Evolutionary conservation across 2,888 invertebrate species (phyloP), one percentile per base, ranked within the genome.

Genomic region (Hirtodrosophila duncani): DNA sequence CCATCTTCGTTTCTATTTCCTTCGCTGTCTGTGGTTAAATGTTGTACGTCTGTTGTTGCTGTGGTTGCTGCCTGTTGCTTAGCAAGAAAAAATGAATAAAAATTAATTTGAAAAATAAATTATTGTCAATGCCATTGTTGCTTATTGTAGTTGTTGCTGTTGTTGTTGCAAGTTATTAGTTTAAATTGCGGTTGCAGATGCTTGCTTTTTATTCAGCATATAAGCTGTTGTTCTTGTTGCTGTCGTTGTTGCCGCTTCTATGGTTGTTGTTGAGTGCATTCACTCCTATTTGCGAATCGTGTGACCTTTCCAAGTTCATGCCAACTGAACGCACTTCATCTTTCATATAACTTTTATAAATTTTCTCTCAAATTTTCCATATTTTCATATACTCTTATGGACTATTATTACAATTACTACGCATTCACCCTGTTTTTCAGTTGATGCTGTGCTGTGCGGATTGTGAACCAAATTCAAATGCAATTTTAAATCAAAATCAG

Each of bases 231-330:
- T 29, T 38, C 34, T 5, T 48, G 26, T 8, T 39, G 24, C 6
- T 29, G 21, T 18, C 21, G 9, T 18, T 26, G 18, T 26, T 39
- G 31, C 27, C 33, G 50, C 27, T 46, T 42, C 21, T 42, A 24
- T 26, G 20, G 34, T 34, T 43, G 44, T 51, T 33, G 51, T 50
- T 27, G 77, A 61, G 67, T 83, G 75, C 74, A 81, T 81, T 82
- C 63, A 70, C 69, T 67, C 83, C 82, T 81, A 82, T 71, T 79
- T 8, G n/a, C 26, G 33, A 30, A 61, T 62, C 69, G 41, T 20
- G 57, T 63, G 82, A 83, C 83, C 82, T 82, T 82, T 82, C 57
- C 83, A 82, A 82, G 83, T 83, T 82, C 83, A 83, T 64, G 69
- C 42, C 56, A 31, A 70, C 70, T 33, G 81, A 69, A 75, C 81